These are phyloP conservation scores for Ceuthmochares aereus DNA, from an alignment of 2,113 vertebrate genomes.

Conservation along the genomic window DNA sequence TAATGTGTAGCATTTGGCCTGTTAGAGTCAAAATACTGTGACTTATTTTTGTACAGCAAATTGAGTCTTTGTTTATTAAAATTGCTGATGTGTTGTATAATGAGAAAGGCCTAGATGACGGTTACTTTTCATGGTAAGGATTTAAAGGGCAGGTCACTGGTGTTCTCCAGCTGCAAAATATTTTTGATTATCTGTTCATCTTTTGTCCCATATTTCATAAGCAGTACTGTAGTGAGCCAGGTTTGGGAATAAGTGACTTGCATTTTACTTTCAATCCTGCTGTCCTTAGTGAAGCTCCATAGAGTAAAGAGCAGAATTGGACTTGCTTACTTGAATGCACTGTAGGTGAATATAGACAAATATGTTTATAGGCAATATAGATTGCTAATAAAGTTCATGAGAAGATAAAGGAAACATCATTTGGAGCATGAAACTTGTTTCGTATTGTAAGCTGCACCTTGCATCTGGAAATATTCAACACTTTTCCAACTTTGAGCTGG, in stretches of 20 bases:
- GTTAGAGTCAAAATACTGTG: neutral
- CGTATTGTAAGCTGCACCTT: neutral
- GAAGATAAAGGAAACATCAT: neutral
- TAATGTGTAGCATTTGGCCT: conserved; percentile 27
- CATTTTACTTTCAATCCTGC: neutral
- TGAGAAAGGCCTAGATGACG: neutral
- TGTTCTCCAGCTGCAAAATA: neutral
- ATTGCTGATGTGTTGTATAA: neutral
- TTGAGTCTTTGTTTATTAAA: conserved; percentile 42
- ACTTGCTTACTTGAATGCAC: neutral
- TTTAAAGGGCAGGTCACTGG: neutral
- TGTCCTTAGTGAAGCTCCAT: neutral
- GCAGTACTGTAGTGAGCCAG: neutral
- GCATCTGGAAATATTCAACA: neutral
- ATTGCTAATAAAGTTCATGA: neutral
- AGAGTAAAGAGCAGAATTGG: neutral
- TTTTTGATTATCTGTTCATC: neutral
- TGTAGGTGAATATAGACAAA: neutral
- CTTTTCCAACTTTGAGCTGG: neutral
- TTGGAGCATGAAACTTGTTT: neutral
- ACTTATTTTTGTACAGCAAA: conserved; percentile 26
- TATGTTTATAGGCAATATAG: accelerated
- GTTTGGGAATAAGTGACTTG: neutral
- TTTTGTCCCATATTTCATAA: neutral
- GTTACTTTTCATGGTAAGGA: neutral